A percentile compares a stretch with the other conserved stretches of the same genome.
Conservation (phyloP, 1,140 invertebrate species). For the Leptestheria dahalacensis region DNA sequence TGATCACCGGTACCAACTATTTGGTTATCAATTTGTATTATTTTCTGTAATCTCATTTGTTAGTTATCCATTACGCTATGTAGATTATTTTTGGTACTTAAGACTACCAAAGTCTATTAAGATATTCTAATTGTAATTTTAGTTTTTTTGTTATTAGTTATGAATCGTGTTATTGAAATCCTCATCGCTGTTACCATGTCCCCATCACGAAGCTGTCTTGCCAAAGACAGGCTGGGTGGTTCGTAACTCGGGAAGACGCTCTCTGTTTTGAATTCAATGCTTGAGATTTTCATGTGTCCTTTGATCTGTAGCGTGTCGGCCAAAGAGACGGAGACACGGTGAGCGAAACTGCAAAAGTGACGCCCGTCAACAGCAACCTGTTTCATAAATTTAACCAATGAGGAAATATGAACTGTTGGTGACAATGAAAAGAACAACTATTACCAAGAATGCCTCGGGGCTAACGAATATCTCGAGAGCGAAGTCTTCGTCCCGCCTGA, state of each 20-base stretch:
- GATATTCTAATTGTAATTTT: no score
- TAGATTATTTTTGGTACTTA: no score
- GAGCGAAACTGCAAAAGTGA: neutral
- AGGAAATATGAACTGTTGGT: neutral
- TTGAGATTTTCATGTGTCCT: neutral
- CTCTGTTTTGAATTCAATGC: neutral
- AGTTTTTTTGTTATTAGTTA: no score
- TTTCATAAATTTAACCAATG: neutral
- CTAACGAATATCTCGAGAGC: constrained; percentile 1
- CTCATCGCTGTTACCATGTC: no score
- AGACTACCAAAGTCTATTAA: no score
- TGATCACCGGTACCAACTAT: no score
- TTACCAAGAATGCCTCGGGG: neutral
- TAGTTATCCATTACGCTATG: neutral
- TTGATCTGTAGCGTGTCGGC: constrained; percentile 3
- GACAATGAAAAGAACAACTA: neutral
- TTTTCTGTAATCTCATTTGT: neutral
- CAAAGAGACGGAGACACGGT: neutral
- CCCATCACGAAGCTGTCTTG: neutral
- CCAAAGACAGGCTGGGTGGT: neutral
- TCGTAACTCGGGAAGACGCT: neutral
- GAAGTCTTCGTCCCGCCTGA: neutral
- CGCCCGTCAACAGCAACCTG: constrained; percentile 2
- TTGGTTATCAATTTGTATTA: neutral
- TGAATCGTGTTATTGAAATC: no score